Conservation (phyloP, 1,140 invertebrate species). For the Tetranychus urticae region DNA sequence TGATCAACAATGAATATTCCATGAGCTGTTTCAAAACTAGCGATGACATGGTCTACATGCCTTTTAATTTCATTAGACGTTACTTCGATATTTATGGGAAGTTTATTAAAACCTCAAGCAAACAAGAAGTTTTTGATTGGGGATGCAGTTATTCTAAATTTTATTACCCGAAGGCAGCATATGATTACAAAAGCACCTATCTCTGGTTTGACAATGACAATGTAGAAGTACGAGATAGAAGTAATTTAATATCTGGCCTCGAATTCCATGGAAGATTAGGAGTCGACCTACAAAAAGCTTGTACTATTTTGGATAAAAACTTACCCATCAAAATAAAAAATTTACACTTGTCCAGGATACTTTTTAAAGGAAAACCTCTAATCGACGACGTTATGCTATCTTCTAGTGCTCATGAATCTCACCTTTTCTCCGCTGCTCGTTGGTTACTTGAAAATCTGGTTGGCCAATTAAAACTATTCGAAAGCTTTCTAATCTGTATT, state of each 20-base stretch:
- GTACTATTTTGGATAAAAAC: conserved; percentile 32
- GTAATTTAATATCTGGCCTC: conserved; percentile 76
- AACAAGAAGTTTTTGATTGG: conserved; percentile 49
- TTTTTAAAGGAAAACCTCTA: conserved; percentile 45
- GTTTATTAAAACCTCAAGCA: conserved; percentile 23
- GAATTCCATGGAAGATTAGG: conserved; percentile 27
- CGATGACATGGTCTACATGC: conserved; percentile 61
- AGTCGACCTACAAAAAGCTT: conserved; percentile 73
- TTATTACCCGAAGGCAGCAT: conserved; percentile 60
- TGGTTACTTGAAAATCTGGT: conserved; percentile 74
- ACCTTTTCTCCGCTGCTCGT: conserved; percentile 72
- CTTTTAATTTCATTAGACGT: conserved; percentile 72
- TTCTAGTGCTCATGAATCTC: conserved; percentile 55
- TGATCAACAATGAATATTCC: conserved; percentile 66
- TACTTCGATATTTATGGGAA: conserved; percentile 80
- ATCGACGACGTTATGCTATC: conserved; percentile 57
- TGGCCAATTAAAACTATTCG: conserved; percentile 68
- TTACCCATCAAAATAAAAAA: conserved; percentile 35
- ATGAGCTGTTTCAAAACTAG: conserved; percentile 46
- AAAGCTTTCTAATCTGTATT: conserved; percentile 33
- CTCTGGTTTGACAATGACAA: conserved; percentile 95
- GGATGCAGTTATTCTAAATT: conserved; percentile 79
- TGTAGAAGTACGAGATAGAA: conserved; percentile 75
- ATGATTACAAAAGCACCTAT: conserved; percentile 64
- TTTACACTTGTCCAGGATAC: conserved; percentile 31